A percentile compares a stretch with the other conserved stretches of the same genome.
Conservation (phyloP, 2,888 invertebrate species). For the Acanthococcus lagerstroemiae region DNA sequence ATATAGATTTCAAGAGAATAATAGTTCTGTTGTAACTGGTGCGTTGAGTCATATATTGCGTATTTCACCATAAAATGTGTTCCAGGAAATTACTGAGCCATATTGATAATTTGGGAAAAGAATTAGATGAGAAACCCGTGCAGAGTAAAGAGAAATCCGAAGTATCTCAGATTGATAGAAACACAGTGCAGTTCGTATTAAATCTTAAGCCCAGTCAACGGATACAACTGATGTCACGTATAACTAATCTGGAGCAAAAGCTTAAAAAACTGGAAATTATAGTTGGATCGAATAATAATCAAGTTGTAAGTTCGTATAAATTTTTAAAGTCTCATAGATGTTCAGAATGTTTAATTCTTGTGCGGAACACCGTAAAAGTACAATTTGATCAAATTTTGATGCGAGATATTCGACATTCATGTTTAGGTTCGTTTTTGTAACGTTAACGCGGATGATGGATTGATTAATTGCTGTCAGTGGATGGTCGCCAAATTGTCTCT, state of each 20-base stretch:
- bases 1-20: no score
- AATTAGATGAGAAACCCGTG: background rate
- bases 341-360: background rate
- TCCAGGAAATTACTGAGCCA: conserved; percentile 10
- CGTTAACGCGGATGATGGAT: conserved; percentile 6
- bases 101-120: conserved; percentile 1
- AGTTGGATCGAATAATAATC: conserved; percentile 60
- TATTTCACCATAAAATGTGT: no score
- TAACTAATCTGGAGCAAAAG: conserved; percentile 75
- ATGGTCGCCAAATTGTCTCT: conserved; percentile 68
- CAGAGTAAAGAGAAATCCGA: conserved; percentile 31
- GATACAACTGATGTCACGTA: conserved; percentile 59
- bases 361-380: no score
- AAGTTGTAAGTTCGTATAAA: background rate
- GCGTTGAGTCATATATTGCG: no score
- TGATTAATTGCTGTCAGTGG: conserved; percentile 44
- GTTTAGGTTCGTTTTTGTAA: conserved; percentile 23
- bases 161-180: conserved; percentile 13
- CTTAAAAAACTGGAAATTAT: conserved; percentile 73
- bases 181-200: conserved; percentile 25
- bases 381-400: no score
- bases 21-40: no score
- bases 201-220: conserved; percentile 50
- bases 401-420: background rate
- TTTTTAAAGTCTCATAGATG: background rate